Evolutionary conservation across 2,113 vertebrate species (phyloP), one percentile per base, ranked within the genome.

Genomic region (Menidia beryllina): DNA sequence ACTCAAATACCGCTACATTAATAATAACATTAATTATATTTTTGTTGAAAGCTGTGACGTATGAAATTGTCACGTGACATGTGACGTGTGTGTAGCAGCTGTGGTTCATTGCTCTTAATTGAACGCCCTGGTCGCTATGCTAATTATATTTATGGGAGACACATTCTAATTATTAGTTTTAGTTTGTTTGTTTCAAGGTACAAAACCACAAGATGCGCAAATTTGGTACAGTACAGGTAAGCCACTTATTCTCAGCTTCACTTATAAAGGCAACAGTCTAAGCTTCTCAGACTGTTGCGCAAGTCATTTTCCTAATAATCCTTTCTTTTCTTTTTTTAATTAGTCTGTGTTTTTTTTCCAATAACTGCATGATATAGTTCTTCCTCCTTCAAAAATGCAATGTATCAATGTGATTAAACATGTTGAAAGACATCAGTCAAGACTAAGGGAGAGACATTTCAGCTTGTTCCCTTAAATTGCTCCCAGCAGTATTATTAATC

Each of bases 401-500:
- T 2, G 15, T 2, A 7, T 65, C 3, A 19, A 15, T 14, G 19
- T 72, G 80, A 84, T 88, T 86, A 89, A 84, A 79, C 75, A 81
- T 3, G 74, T 38, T 69, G 73, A 84, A 81, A 85, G 69, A 81
- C 86, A 90, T 92, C 85, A 84, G 55, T 90, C 86, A 86, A 25
- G n/a, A 77, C 76, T 69, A 64, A n/a, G 72, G 80, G 76, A 43
- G 24, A 83, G 88, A 92, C 87, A 88, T 77, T 86, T 86, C 85
- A 83, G 86, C 86, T 86, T 86, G 83, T 88, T 82, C 89, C 88
- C 89, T 92, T 92, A 91, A 92, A 93, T 91, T 92, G 92, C 91
- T 94, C 92, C 93, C 93, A 79, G 74, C 77, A 87, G 93, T 86
- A 85, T 89, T 83, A 84, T 93, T 91, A 90, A 92, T 94, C 89